These are phyloP conservation scores for Bettongia penicillata DNA, from an alignment of 2,113 vertebrate genomes.

Conservation along the genomic window DNA sequence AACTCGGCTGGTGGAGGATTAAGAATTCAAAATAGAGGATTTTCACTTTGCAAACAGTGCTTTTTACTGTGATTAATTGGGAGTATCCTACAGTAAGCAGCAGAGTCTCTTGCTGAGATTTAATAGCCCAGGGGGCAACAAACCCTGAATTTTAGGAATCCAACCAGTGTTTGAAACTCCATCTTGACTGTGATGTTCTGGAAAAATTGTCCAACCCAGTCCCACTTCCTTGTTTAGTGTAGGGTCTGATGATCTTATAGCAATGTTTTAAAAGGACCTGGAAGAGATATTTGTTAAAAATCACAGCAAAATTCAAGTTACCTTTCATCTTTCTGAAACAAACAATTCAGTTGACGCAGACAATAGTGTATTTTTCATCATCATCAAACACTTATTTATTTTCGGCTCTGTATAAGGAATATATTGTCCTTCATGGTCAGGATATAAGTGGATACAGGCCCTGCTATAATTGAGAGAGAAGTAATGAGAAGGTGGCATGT, in stretches of 20 bases:
- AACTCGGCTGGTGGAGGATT: conserved; percentile 79
- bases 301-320: neutral
- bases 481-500: neutral
- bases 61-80: conserved; percentile 78
- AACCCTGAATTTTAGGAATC: conserved; percentile 63
- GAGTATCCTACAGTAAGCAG: conserved; percentile 54
- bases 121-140: conserved; percentile 53
- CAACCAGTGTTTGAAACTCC: conserved; percentile 55
- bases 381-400: neutral
- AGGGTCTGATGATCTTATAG: conserved; percentile 23
- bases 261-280: conserved; percentile 1
- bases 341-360: neutral
- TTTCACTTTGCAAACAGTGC: conserved; percentile 70
- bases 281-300: neutral
- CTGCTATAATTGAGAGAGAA: neutral
- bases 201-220: conserved; percentile 45
- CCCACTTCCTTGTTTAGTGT: conserved; percentile 60
- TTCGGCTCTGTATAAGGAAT: neutral
- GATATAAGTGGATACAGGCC: neutral
- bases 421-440: neutral
- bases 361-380: neutral
- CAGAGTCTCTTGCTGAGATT: conserved; percentile 49
- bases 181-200: conserved; percentile 56
- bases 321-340: neutral
- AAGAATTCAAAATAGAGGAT: conserved; percentile 78